phyloP scores from a whole-genome alignment of 2,888 invertebrate species.

The Caenorhabditis macrosperma region DNA sequence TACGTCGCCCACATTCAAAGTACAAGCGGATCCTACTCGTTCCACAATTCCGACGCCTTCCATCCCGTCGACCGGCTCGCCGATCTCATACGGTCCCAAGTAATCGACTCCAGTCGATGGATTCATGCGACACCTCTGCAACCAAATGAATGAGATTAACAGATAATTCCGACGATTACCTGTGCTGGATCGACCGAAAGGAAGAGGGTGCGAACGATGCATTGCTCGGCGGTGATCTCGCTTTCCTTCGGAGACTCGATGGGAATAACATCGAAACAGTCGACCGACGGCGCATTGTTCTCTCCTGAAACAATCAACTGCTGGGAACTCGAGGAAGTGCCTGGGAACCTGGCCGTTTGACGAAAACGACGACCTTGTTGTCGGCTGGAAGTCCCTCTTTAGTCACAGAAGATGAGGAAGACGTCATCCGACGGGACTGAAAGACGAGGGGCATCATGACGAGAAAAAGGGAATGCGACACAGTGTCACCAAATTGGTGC shows the following conservation, averaged over 20 bases:
- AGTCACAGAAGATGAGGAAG: constrained; percentile 21
- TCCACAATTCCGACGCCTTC: constrained; percentile 80
- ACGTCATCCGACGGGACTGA: constrained; percentile 52
- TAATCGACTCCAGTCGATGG: constrained; percentile 81
- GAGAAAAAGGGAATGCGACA: constrained; percentile 30
- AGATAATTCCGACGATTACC: constrained; percentile 7
- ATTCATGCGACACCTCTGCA: constrained; percentile 81
- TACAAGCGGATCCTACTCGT: constrained; percentile 35
- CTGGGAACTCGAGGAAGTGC: background rate
- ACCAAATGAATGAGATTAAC: background rate
- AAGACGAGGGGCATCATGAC: constrained; percentile 25
- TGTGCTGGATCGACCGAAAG: constrained; percentile 65
- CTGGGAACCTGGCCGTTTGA: constrained; percentile 55
- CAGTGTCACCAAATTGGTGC: constrained; percentile 52
- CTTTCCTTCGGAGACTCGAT: constrained; percentile 44
- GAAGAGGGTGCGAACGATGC: constrained; percentile 63
- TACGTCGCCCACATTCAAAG: constrained; percentile 57
- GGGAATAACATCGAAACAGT: constrained; percentile 61
- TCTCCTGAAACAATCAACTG: constrained; percentile 46
- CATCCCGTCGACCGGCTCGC: constrained; percentile 80
- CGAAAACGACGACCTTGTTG: constrained; percentile 61
- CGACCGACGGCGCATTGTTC: constrained; percentile 55
- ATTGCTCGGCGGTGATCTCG: constrained; percentile 59
- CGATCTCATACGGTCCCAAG: constrained; percentile 79
- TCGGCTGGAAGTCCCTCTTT: constrained; percentile 41